Evolutionary conservation across 2,888 invertebrate species (phyloP).

Genomic region (Entomobrya proxima): DNA sequence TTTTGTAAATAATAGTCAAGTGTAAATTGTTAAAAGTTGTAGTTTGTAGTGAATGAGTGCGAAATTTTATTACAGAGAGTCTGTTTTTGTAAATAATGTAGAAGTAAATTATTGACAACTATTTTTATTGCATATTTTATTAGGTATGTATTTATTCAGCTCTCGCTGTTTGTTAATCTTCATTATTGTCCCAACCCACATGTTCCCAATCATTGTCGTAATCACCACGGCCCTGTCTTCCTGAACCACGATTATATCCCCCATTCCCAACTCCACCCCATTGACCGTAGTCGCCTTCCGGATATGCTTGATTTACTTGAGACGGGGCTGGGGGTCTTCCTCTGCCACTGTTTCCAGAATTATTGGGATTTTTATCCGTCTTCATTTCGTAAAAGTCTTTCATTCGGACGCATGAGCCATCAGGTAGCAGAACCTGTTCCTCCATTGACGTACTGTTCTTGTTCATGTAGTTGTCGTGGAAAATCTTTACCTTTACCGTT

Average conservation of each 20-base stretch:
- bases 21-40: too few relatives aligned
- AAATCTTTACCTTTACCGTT: conserved; percentile 26
- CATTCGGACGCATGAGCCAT: conserved; percentile 52
- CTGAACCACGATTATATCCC: not conserved
- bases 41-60: too few relatives aligned
- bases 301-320: not conserved
- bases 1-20: conserved; percentile 25
- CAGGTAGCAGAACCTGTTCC: conserved; percentile 27
- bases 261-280: conserved; percentile 53
- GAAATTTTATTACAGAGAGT: not conserved
- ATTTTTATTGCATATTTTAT: too few relatives aligned
- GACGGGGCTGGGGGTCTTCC: not conserved
- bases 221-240: conserved; percentile 2
- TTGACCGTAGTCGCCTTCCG: conserved; percentile 9
- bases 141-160: too few relatives aligned
- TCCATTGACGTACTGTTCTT: not conserved
- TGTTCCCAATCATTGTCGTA: conserved; percentile 60
- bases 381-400: not conserved
- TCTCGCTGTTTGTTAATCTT: too few relatives aligned
- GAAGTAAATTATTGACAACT: too few relatives aligned
- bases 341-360: not conserved
- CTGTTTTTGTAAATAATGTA: too few relatives aligned
- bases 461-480: conserved; percentile 50
- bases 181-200: conserved; percentile 21
- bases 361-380: not conserved